Conservation (phyloP, 2,113 vertebrate species). For the Anarrhichthys ocellatus region DNA sequence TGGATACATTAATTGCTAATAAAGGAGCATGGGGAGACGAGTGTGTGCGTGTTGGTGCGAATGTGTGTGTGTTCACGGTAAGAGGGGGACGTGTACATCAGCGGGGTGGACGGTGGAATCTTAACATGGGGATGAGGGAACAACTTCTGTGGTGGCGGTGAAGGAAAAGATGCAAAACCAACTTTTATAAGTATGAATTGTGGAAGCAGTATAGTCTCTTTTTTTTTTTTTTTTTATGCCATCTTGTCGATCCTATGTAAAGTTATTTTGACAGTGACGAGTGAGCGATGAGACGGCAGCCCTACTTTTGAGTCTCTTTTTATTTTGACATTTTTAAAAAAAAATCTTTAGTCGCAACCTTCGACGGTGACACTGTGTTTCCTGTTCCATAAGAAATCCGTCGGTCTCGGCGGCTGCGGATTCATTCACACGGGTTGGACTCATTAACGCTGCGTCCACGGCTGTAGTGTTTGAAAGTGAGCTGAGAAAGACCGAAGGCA, state of each 20-base stretch:
- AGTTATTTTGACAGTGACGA: slow-evolving; percentile 46
- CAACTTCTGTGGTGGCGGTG: slow-evolving; percentile 34
- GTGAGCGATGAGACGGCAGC: slow-evolving; percentile 24
- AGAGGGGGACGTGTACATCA: slow-evolving; percentile 54
- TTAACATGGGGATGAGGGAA: slow-evolving; percentile 32
- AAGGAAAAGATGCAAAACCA: slow-evolving; percentile 49
- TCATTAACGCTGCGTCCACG: slow-evolving; percentile 32
- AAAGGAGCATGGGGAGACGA: slow-evolving; percentile 51
- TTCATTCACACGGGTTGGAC: slow-evolving; percentile 32
- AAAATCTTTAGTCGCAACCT: slow-evolving; percentile 37
- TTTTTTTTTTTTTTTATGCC: slow-evolving; percentile 48
- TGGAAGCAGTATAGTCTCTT: slow-evolving; percentile 29
- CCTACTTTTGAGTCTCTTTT: slow-evolving; percentile 58
- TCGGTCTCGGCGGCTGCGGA: slow-evolving; percentile 36
- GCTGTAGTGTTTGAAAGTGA: slow-evolving; percentile 35
- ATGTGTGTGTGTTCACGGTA: slow-evolving; percentile 53
- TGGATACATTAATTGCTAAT: slow-evolving; percentile 58
- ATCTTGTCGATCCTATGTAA: slow-evolving; percentile 42
- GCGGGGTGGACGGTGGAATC: slow-evolving; percentile 19
- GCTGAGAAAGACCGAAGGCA: slow-evolving; percentile 37
- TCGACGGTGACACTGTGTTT: slow-evolving; percentile 48
- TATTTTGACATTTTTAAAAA: slow-evolving; percentile 32
- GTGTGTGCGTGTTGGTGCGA: slow-evolving; percentile 25
- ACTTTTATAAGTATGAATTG: slow-evolving; percentile 50
- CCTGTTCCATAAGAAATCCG: slow-evolving; percentile 39